Evolutionary conservation across 2,113 vertebrate species (phyloP).

Genomic region (Tragelaphus scriptus): DNA sequence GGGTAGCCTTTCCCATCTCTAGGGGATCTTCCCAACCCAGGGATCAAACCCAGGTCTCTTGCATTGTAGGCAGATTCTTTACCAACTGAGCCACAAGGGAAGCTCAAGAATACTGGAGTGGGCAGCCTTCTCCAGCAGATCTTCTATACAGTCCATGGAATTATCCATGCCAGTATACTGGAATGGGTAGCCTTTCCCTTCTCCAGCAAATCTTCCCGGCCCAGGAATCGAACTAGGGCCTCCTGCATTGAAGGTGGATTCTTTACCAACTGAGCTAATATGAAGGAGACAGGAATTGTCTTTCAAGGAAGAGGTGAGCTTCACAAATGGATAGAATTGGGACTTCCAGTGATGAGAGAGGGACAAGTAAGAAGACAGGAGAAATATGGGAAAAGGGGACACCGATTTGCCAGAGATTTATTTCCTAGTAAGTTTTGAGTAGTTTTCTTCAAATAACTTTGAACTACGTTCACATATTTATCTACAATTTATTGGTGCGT

Average conservation of each 20-base stretch:
- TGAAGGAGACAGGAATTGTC: background rate
- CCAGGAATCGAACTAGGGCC: rapidly evolving
- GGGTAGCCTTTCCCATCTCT: background rate
- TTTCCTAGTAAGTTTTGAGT: background rate
- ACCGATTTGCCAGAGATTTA: background rate
- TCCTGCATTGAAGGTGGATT: background rate
- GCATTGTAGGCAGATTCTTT: rapidly evolving
- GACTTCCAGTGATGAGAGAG: background rate
- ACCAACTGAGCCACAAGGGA: background rate
- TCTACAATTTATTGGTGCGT: background rate
- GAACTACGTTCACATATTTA: background rate
- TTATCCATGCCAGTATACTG: background rate
- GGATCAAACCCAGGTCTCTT: background rate
- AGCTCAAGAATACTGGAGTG: background rate
- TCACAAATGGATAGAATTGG: background rate
- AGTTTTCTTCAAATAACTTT: background rate
- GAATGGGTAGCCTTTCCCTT: background rate
- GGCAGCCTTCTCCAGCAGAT: background rate
- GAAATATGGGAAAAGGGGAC: background rate
- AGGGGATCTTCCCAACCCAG: background rate
- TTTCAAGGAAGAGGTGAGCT: background rate
- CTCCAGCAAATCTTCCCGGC: background rate
- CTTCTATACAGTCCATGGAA: background rate
- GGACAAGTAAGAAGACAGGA: background rate
- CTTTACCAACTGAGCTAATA: background rate